Base-by-base conservation (phyloP, 1,140 invertebrate species). In the Leptopilina clavipes region DNA sequence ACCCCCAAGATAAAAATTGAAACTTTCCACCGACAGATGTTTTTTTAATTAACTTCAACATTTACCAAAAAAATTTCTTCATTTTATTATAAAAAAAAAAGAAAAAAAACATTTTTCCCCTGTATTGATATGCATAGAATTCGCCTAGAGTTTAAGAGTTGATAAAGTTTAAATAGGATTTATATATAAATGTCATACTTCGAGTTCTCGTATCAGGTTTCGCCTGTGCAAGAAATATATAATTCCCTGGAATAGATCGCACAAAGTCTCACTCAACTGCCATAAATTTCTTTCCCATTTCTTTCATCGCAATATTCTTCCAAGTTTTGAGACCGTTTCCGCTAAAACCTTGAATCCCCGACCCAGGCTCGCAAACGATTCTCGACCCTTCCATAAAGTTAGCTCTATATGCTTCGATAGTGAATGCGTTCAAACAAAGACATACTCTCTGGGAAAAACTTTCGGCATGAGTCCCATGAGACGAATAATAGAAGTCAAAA, bases 261-360 rank as follows among this genome's bases (percentile, higher is more conserved):
- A 80, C 79, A 85, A 86, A 86, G 82, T 86, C 82, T 84, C 75
- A 78, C 81, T 79, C 76, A 87, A 84, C 85, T 85, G 80, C 78
- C 80, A 87, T 87, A 86, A 87, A 87, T 87, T 87, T 87, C 82
- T 84, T 85, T 85, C 70, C 54, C 45, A 81, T 74, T 83, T 80
- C 73, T 79, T 75, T 79, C 75, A 75, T 79, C 70, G 82, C 82
- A 82, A 85, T 83, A 82, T 82, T 85, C 84, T 76, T 79, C 81
- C 80, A 85, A 86, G 83, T 87, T 85, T 84, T n/a, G n/a, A 80
- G 85, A 87, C 84, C 81, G 83, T 86, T 87, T 85, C 83, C 79
- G 81, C 79, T 87, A 87, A 86, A 87, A 84, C 83, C 86, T 82
- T 87, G 80, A 81, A 85, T 81, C 77, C 82, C 85, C 75, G 73